phyloP scores from a whole-genome alignment of 2,888 invertebrate species.

The Apodemia hepburni region DNA sequence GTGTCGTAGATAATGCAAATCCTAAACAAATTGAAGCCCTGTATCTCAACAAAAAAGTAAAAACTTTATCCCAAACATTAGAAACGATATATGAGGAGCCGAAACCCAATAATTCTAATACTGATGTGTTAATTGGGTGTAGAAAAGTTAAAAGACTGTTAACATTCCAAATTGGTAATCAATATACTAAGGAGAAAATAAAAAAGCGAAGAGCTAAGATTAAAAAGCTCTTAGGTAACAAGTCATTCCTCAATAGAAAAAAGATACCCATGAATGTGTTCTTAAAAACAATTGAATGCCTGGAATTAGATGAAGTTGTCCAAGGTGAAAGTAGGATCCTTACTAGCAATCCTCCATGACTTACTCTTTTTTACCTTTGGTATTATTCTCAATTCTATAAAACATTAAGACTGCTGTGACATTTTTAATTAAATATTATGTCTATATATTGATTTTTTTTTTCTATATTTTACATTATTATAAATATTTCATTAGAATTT shows the following conservation, averaged over 20 bases:
- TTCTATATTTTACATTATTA: not conserved
- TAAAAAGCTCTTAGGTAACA: conserved; percentile 76
- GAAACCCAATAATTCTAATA: conserved; percentile 60
- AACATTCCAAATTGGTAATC: conserved; percentile 73
- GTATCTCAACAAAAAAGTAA: conserved; percentile 79
- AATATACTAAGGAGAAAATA: conserved; percentile 76
- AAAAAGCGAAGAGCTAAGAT: conserved; percentile 80
- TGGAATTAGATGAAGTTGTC: conserved; percentile 66
- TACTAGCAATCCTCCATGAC: conserved; percentile 30
- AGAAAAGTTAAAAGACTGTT: conserved; percentile 80
- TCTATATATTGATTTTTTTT: too few species aligned
- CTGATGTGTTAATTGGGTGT: conserved; percentile 67
- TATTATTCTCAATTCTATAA: conserved; percentile 31
- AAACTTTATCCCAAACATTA: conserved; percentile 71
- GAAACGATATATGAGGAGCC: conserved; percentile 84
- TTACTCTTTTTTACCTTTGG: conserved; percentile 40
- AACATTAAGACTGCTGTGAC: conserved; percentile 12
- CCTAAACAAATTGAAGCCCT: conserved; percentile 74
- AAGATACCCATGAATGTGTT: conserved; percentile 79
- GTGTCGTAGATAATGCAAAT: conserved; percentile 56
- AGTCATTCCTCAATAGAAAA: conserved; percentile 69
- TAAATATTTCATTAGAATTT: too few species aligned
- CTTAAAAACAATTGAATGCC: conserved; percentile 74
- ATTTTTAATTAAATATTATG: conserved; percentile 18
- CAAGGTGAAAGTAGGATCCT: conserved; percentile 46